phyloP scores from a whole-genome alignment of 2,113 vertebrate species.

The Oryzias curvinotus region DNA sequence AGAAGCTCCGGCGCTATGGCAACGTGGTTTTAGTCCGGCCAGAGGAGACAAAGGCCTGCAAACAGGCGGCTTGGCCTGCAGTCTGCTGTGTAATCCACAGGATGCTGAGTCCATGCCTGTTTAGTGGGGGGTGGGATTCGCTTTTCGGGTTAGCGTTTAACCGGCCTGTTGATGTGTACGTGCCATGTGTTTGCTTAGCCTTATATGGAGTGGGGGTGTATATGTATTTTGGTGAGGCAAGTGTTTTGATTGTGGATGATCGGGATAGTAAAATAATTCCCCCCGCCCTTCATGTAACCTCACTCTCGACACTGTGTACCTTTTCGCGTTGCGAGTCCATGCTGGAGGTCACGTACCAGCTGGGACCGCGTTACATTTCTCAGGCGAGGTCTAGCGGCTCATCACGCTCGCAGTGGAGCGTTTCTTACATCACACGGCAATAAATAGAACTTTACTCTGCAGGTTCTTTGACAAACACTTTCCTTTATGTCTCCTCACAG shows the following conservation, averaged over 20 bases:
- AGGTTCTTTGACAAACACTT: conserved; percentile 6
- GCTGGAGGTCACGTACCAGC: conserved; percentile 42
- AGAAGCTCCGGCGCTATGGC: conserved; percentile 45
- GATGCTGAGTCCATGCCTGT: conserved; percentile 44
- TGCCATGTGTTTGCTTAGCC: conserved; percentile 45
- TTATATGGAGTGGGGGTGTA: conserved; percentile 22
- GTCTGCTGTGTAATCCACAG: conserved; percentile 47
- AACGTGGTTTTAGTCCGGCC: conserved; percentile 46
- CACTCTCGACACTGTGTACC: conserved; percentile 17
- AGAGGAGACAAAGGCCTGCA: conserved; percentile 55
- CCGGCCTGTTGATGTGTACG: conserved; percentile 24
- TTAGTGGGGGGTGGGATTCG: neutral
- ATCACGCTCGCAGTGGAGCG: conserved; percentile 15
- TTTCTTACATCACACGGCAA: conserved; percentile 50
- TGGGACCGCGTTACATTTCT: conserved; percentile 36
- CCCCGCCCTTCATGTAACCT: conserved; percentile 1
- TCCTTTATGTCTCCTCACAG: too few species aligned
- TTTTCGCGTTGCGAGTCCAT: conserved; percentile 30
- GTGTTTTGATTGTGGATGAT: neutral
- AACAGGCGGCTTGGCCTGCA: conserved; percentile 39
- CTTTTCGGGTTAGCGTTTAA: conserved; percentile 7
- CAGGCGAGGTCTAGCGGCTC: conserved; percentile 18
- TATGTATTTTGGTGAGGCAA: neutral
- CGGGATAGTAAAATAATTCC: neutral
- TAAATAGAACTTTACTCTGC: conserved; percentile 33